Evolutionary conservation across 1,140 invertebrate species (phyloP).

Genomic region (Homarus americanus): DNA sequence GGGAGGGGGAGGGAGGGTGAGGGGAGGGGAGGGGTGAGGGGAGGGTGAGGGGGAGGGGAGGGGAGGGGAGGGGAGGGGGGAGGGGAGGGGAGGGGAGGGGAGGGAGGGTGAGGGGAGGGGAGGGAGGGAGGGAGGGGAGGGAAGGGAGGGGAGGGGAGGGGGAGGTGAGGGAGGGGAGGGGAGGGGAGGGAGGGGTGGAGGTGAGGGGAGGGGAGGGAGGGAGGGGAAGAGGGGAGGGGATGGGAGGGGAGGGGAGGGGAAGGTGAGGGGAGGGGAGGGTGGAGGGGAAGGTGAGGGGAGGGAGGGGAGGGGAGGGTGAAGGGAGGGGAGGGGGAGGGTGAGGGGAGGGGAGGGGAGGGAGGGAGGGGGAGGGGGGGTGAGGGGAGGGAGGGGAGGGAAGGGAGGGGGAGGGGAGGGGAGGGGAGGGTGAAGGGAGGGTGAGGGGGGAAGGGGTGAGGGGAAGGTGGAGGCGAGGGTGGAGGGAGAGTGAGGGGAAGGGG

Average conservation of each 20-base stretch:
- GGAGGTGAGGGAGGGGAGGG: no score
- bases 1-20: no score
- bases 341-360: not conserved
- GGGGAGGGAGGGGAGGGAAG: not conserved
- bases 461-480: not conserved
- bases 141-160: no score
- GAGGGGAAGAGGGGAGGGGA: no score
- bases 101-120: not conserved
- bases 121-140: no score
- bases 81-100: not conserved
- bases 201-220: no score
- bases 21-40: no score
- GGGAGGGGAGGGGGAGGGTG: not conserved
- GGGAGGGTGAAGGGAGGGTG: not conserved
- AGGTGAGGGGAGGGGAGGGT: not conserved
- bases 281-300: no score
- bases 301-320: not conserved
- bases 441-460: not conserved
- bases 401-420: not conserved
- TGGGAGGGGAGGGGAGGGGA: not conserved
- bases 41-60: no score
- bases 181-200: no score
- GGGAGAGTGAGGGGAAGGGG: not conserved
- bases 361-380: not conserved
- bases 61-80: no score